Conservation (phyloP, 2,888 invertebrate genomes). For the Hoplodrina blanda region DNA sequence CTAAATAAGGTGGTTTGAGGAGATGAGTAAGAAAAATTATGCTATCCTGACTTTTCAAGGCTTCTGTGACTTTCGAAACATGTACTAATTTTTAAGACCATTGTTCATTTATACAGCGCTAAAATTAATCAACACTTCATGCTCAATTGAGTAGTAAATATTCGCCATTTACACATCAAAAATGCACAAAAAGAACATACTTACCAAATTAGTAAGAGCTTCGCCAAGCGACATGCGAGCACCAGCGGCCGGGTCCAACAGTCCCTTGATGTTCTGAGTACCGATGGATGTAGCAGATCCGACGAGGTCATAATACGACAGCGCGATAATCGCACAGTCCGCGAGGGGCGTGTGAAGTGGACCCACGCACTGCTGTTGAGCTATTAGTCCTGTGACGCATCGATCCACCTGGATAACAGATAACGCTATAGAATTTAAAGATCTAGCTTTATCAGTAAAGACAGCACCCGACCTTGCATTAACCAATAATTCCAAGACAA, state of each 20-base stretch:
- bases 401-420: slow-evolving; percentile 92
- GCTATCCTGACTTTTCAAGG: no score
- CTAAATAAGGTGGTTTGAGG: slow-evolving; percentile 62
- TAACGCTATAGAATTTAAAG: not conserved
- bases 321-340: slow-evolving; percentile 97
- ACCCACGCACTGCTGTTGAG: slow-evolving; percentile 99
- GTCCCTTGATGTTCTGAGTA: slow-evolving; percentile 98
- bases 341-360: slow-evolving; percentile 98
- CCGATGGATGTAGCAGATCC: slow-evolving; percentile 99
- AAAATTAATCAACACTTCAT: not conserved
- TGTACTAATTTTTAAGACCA: no score
- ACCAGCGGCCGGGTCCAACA: slow-evolving; percentile 95
- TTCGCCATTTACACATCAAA: not conserved
- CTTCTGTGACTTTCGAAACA: no score
- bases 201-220: slow-evolving; percentile 97
- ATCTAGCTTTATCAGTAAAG: not conserved
- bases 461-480: no score
- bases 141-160: not conserved
- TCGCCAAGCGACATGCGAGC: slow-evolving; percentile 98
- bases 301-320: slow-evolving; percentile 95
- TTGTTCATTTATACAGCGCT: no score
- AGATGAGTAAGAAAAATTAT: not conserved
- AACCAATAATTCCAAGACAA: no score
- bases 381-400: slow-evolving; percentile 98
- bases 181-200: slow-evolving; percentile 65